Base-by-base conservation (phyloP, 2,888 invertebrate genomes). In the Hofmannophila pseudospretella region DNA sequence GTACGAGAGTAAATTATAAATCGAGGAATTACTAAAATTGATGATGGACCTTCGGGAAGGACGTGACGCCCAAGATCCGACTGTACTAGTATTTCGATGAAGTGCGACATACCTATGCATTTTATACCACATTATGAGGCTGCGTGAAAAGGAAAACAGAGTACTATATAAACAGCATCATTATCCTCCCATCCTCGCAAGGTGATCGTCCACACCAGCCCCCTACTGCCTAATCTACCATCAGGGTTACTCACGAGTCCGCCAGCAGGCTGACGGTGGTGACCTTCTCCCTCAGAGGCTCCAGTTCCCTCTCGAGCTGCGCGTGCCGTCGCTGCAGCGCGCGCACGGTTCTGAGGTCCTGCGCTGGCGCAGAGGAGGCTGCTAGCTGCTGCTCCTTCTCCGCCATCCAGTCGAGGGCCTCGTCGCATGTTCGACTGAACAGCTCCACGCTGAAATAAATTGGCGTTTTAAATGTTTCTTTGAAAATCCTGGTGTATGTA, bases 371-470 rank as follows among this genome's bases (percentile, higher is more conserved):
- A 5, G 92, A 91, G 0, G 91, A 90, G 0, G 90, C 92, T 29
- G 96, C 96, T 39, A 98, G 74, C 68, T 97, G 96, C 43, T 93
- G 92, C 88, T 96, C 95, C 79, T 99, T 99, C 80, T 98, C 98
- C 36, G 92, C 88, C 94, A 99, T 98, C 98, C 99, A 99, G 66
- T 97, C 97, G 49, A 94, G 91, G 0, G 98, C 96, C 70, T 99
- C 99, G 66, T 97, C 97, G 74, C 98, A 99, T 0, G 96, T 96
- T 36, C 97, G 93, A 64, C 96, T 93, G 88, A 98, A 99, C 5
- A 98, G 86, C 69, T 98, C 98, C 54, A 99, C 97, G 63, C 96
- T 96, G 54, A 47, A 16, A 25, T n/a, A n/a, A n/a, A n/a, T n/a
- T n/a, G n/a, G n/a, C n/a, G n/a, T n/a, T n/a, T n/a, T n/a, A n/a